Conservation (phyloP, 2,888 invertebrate species). For the Eupeodes luniger region DNA sequence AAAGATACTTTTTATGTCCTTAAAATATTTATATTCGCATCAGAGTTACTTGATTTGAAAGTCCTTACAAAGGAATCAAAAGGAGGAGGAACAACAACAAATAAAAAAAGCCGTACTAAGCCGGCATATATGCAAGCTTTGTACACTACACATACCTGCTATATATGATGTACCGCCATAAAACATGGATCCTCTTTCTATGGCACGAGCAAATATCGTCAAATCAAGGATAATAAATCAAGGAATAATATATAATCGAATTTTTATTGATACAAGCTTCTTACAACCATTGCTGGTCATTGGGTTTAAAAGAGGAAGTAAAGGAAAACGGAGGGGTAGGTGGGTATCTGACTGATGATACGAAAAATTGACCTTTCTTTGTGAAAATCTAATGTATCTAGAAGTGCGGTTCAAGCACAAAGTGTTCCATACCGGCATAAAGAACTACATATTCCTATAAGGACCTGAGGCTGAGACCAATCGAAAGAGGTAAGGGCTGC, state of each 20-base stretch:
- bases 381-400: conserved; percentile 14
- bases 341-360: neutral
- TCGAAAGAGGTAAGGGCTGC: neutral
- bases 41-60: conserved; percentile 65
- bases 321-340: conserved; percentile 20
- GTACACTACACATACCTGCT: conserved; percentile 21
- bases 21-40: conserved; percentile 74
- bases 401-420: conserved; percentile 37
- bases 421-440: conserved; percentile 27
- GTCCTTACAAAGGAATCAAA: conserved; percentile 59
- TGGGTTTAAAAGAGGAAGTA: conserved; percentile 54
- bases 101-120: neutral
- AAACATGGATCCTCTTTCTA: conserved; percentile 10
- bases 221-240: conserved; percentile 71
- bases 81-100: neutral
- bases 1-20: conserved; percentile 74
- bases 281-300: conserved; percentile 79
- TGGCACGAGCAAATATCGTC: conserved; percentile 41
- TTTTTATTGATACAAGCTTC: conserved; percentile 84
- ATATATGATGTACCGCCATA: neutral
- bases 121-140: conserved; percentile 13
- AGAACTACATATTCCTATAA: neutral
- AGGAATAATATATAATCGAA: conserved; percentile 82
- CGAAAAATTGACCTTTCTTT: conserved; percentile 49
- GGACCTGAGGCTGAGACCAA: neutral